Conservation (phyloP, 92 coral and sea anemone species). For the Phenganax marumi region DNA sequence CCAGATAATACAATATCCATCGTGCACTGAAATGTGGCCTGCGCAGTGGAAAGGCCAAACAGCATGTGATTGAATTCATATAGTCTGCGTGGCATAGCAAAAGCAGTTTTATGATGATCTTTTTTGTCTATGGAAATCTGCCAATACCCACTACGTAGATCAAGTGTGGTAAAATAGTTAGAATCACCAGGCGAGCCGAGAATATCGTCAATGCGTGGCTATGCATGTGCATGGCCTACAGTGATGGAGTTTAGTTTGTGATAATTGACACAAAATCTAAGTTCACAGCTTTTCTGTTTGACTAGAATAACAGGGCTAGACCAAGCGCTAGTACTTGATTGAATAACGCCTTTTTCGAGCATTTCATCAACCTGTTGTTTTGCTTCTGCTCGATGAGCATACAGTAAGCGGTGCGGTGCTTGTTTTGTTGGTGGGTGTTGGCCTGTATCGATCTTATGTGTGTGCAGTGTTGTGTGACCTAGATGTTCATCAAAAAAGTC, state of each 20-base stretch:
- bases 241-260: conserved; percentile 27
- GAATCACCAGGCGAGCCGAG: conserved; percentile 22
- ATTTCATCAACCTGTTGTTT: conserved; percentile 14
- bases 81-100: conserved; percentile 9
- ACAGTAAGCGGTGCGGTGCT: conserved; percentile 29
- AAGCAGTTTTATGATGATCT: conserved; percentile 41
- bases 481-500: conserved; percentile 1
- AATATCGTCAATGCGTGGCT: conserved; percentile 30
- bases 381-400: conserved; percentile 26
- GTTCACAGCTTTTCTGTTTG: conserved; percentile 42
- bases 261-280: conserved; percentile 44
- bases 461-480: conserved; percentile 12
- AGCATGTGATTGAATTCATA: conserved; percentile 39
- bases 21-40: conserved; percentile 32
- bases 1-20: conserved; percentile 29
- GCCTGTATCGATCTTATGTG: conserved; percentile 46
- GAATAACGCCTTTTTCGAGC: conserved; percentile 18
- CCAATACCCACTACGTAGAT: conserved; percentile 32
- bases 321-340: conserved; percentile 32
- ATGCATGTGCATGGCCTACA: conserved; percentile 30
- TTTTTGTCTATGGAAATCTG: conserved; percentile 27
- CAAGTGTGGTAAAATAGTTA: conserved; percentile 31
- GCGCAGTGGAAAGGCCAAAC: conserved; percentile 32
- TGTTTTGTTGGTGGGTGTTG: conserved; percentile 34
- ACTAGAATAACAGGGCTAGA: conserved; percentile 33